These are phyloP conservation scores for Colletes latitarsis DNA, from an alignment of 1,140 invertebrate genomes.

Conservation along the genomic window DNA sequence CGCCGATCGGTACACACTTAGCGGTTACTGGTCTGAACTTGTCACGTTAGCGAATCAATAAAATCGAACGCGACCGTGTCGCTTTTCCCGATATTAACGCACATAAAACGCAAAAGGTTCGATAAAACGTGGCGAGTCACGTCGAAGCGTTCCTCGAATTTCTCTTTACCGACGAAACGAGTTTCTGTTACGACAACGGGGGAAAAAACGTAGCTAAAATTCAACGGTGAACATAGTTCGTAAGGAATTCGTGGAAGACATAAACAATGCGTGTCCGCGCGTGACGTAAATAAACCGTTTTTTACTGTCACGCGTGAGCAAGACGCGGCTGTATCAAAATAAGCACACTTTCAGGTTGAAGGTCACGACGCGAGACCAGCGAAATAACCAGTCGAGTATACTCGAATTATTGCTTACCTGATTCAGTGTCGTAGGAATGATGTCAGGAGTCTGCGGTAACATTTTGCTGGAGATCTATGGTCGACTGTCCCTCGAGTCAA, in stretches of 20 bases:
- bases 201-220: not conserved
- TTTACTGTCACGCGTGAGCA: not conserved
- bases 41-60: conserved; percentile 26
- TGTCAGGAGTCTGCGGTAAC: conserved; percentile 76
- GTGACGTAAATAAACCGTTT: conserved; percentile 1
- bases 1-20: not conserved
- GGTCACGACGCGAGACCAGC: conserved; percentile 7
- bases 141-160: not conserved
- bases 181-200: conserved; percentile 5
- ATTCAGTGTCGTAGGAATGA: conserved; percentile 74
- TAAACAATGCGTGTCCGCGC: conserved; percentile 3
- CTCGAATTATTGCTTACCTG: conserved; percentile 63
- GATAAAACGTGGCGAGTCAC: conserved; percentile 6
- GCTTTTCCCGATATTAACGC: not conserved
- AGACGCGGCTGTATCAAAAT: not conserved
- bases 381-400: not conserved
- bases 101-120: not conserved
- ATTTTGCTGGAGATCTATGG: conserved; percentile 61
- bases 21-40: conserved; percentile 8
- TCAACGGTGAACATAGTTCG: not conserved
- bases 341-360: conserved; percentile 36
- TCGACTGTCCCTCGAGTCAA: conserved; percentile 53
- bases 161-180: not conserved
- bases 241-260: not conserved
- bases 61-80: conserved; percentile 14